phyloP scores from a whole-genome alignment of 2,888 invertebrate genomes.

The Rhimphoctona megacephalus region DNA sequence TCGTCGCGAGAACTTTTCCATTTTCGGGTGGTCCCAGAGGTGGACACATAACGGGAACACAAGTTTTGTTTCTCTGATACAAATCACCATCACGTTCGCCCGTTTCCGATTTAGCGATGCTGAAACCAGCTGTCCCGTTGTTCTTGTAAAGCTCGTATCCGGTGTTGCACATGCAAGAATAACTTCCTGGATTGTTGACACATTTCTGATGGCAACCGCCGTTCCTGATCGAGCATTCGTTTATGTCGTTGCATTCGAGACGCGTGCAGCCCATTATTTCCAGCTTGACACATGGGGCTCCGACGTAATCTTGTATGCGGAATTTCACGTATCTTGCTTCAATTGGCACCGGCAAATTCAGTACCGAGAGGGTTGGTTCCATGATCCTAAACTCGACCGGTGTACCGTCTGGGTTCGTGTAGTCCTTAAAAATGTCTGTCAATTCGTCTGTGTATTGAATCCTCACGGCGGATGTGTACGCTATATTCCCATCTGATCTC shows the following conservation, averaged over 20 bases:
- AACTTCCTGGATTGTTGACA: conserved; percentile 94
- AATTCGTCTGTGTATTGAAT: conserved; percentile 94
- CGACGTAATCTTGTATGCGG: conserved; percentile 93
- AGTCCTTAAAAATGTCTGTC: conserved; percentile 95
- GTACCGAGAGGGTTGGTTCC: conserved; percentile 95
- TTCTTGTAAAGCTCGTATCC: conserved; percentile 95
- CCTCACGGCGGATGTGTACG: conserved; percentile 95
- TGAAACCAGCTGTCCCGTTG: conserved; percentile 96
- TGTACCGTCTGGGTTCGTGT: conserved; percentile 96
- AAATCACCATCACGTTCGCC: conserved; percentile 96
- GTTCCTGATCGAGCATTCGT: conserved; percentile 94
- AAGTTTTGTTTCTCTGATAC: conserved; percentile 96
- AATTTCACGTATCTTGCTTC: conserved; percentile 95
- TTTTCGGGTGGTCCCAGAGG: conserved; percentile 92
- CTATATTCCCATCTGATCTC: conserved; percentile 92
- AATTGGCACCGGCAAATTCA: conserved; percentile 95
- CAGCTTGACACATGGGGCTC: conserved; percentile 94
- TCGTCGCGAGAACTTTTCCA: conserved; percentile 93
- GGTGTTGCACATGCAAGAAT: conserved; percentile 94
- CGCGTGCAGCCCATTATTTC: conserved; percentile 97
- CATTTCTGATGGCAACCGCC: conserved; percentile 98
- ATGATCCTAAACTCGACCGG: conserved; percentile 96
- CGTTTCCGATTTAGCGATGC: conserved; percentile 92
- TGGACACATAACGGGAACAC: conserved; percentile 97
- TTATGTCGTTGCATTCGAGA: conserved; percentile 94